Evolutionary conservation across 2,113 vertebrate genomes (phyloP).

Genomic region (Eublepharis macularius): DNA sequence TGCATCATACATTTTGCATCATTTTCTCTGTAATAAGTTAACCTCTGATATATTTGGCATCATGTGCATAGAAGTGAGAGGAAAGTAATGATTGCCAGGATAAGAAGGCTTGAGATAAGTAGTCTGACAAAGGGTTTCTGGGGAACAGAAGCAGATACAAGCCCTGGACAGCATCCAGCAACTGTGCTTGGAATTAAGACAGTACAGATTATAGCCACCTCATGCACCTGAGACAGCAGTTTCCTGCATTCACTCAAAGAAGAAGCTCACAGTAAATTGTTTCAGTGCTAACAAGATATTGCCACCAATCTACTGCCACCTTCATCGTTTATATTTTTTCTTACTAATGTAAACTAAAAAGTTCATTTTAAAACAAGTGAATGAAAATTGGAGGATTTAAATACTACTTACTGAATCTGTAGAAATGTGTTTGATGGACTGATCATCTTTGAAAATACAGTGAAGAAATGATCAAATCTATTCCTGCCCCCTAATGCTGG

Average conservation of each 20-base stretch:
- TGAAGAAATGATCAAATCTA: conserved; percentile 30
- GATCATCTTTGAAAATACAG: neutral
- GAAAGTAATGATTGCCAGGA: neutral
- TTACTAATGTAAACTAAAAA: neutral
- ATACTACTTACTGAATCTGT: neutral
- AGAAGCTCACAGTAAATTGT: neutral
- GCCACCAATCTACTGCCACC: neutral
- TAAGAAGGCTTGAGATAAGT: neutral
- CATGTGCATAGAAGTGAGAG: neutral
- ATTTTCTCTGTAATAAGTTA: neutral
- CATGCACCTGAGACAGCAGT: neutral
- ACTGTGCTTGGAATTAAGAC: neutral
- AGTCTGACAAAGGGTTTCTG: neutral
- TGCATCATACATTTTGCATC: neutral
- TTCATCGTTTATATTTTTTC: neutral
- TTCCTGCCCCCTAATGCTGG: conserved; percentile 27
- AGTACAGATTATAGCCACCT: neutral
- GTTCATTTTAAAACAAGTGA: neutral
- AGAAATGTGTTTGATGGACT: neutral
- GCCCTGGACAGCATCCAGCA: neutral
- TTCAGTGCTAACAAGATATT: neutral
- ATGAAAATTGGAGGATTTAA: neutral
- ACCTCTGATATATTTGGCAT: neutral
- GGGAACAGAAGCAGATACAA: neutral
- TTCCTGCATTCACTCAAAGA: neutral